phyloP scores from a whole-genome alignment of 2,888 invertebrate species.

The Agrilus biguttatus region DNA sequence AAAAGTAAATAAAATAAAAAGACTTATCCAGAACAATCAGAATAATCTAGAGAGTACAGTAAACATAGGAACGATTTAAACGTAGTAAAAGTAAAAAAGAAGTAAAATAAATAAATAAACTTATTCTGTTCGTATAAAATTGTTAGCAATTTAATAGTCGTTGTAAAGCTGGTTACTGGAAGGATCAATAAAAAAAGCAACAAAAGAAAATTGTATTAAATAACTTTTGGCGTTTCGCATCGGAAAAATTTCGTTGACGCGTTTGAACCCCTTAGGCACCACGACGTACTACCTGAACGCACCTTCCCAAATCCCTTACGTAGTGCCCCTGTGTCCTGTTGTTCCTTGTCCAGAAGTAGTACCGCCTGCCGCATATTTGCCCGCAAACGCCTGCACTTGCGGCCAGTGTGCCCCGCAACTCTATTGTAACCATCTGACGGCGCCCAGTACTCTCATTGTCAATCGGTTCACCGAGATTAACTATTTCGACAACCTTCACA shows the following conservation, averaged over 20 bases:
- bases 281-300: conserved; percentile 35
- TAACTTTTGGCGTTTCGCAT: conserved; percentile 1
- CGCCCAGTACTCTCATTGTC: conserved; percentile 30
- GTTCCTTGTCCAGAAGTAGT: conserved; percentile 29
- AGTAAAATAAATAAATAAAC: no score
- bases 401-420: conserved; percentile 42
- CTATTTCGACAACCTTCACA: conserved; percentile 30
- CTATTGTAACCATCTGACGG: conserved; percentile 21
- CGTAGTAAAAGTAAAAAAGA: no score
- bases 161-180: neutral
- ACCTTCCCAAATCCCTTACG: conserved; percentile 33
- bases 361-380: conserved; percentile 35
- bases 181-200: conserved; percentile 1
- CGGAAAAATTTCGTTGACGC: conserved; percentile 7
- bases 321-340: conserved; percentile 32
- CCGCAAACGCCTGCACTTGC: conserved; percentile 39
- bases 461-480: conserved; percentile 34
- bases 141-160: neutral
- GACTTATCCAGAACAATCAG: no score
- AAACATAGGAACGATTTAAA: no score
- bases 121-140: no score
- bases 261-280: conserved; percentile 19
- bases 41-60: no score
- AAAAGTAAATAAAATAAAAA: no score
- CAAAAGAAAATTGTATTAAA: conserved; percentile 1